Conservation (phyloP, 23 tunicate genomes). For the Trididemnum nubilum region DNA sequence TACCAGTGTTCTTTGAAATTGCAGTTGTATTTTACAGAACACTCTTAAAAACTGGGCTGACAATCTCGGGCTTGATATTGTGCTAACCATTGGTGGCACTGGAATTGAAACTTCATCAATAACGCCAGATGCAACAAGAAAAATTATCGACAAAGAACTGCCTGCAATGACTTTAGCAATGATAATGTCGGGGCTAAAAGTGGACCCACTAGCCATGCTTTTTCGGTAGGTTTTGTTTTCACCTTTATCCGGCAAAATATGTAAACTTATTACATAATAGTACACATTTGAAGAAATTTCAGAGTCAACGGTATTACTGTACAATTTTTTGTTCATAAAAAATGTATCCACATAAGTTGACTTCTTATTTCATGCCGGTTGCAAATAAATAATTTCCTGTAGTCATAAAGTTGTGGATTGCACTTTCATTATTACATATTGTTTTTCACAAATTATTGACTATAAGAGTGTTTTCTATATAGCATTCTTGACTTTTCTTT, state of each 20-base stretch:
- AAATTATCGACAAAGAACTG: conserved; percentile 70
- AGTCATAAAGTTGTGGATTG: too few relatives aligned
- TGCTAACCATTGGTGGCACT: conserved; percentile 77
- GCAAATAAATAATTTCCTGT: too few relatives aligned
- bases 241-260: too few relatives aligned
- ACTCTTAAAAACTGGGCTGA: conserved; percentile 70
- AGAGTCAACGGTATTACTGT: not conserved
- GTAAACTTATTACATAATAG: not conserved
- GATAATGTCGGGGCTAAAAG: conserved; percentile 6
- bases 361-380: too few relatives aligned
- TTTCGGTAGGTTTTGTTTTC: conserved; percentile 4
- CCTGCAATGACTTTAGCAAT: conserved; percentile 52
- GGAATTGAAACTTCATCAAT: conserved; percentile 64
- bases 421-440: too few relatives aligned
- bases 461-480: too few relatives aligned
- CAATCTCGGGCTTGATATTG: conserved; percentile 38
- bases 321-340: not conserved
- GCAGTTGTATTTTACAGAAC: conserved; percentile 22
- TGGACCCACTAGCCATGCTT: conserved; percentile 6
- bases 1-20: too few relatives aligned
- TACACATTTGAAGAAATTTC: not conserved
- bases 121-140: conserved; percentile 89
- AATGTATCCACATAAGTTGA: too few relatives aligned
- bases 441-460: too few relatives aligned
- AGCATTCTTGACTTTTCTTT: too few relatives aligned